A percentile compares a stretch with the other conserved stretches of the same genome.
phyloP scores from a whole-genome alignment of 92 coral and sea anemone genomes.

The Nematostella vectensis region DNA sequence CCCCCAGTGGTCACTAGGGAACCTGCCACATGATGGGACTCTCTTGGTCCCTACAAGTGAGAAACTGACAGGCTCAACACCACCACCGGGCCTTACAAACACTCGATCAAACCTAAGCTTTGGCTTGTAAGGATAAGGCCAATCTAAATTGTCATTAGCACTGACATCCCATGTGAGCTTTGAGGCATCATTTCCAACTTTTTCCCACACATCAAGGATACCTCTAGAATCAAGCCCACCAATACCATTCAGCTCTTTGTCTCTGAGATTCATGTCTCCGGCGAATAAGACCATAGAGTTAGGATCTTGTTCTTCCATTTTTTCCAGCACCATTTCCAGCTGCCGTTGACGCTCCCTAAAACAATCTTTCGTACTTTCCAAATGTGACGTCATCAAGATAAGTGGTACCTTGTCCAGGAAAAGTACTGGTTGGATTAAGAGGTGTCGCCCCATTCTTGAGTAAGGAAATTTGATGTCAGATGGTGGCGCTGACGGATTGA shows the following conservation, averaged over 20 bases:
- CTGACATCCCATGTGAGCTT: conserved; percentile 78
- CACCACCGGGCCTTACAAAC: conserved; percentile 47
- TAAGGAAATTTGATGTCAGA: conserved; percentile 27
- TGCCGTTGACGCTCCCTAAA: conserved; percentile 64
- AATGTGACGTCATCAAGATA: conserved; percentile 82
- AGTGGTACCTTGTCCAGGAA: conserved; percentile 35
- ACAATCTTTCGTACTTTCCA: conserved; percentile 62
- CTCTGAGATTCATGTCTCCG: conserved; percentile 86
- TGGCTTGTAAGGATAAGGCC: conserved; percentile 29
- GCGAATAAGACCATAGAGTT: conserved; percentile 65
- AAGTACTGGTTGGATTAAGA: conserved; percentile 62
- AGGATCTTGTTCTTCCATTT: conserved; percentile 38
- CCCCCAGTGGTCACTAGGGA: conserved; percentile 98
- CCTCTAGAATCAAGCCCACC: conserved; percentile 56
- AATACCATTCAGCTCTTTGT: conserved; percentile 55
- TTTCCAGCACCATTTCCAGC: conserved; percentile 35
- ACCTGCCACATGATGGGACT: conserved; percentile 45
- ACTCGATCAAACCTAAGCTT: conserved; percentile 79
- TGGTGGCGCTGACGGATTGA: conserved; percentile 33
- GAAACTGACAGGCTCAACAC: conserved; percentile 32
- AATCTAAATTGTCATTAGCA: conserved; percentile 53
- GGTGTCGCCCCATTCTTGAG: conserved; percentile 81
- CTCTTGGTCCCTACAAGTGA: conserved; percentile 68
- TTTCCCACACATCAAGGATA: conserved; percentile 71
- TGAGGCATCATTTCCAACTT: conserved; percentile 61